These are phyloP conservation scores for Hypena proboscidalis DNA, from an alignment of 2,888 invertebrate genomes.

Conservation along the genomic window DNA sequence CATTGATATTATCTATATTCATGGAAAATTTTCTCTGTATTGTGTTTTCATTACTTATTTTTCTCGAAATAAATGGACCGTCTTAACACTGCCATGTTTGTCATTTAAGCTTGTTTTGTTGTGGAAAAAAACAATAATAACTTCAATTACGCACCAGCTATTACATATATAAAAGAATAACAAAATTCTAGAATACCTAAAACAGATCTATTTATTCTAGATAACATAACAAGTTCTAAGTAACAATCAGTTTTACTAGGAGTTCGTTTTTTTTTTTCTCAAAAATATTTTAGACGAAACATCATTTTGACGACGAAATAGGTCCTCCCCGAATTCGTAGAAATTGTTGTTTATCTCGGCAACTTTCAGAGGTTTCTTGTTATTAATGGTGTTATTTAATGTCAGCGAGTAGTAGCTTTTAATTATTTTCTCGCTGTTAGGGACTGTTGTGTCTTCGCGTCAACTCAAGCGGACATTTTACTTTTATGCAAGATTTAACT, in stretches of 20 bases:
- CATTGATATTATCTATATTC: background rate
- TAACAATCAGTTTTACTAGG: conserved; percentile 19
- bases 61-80: too few relatives aligned
- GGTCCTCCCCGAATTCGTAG: conserved; percentile 58
- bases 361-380: conserved; percentile 71
- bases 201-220: conserved; percentile 3
- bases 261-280: conserved; percentile 23
- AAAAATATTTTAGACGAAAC: conserved; percentile 41
- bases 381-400: conserved; percentile 79
- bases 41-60: background rate
- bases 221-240: conserved; percentile 10
- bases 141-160: too few relatives aligned
- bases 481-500: conserved; percentile 62
- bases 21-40: background rate
- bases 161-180: too few relatives aligned
- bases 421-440: conserved; percentile 72
- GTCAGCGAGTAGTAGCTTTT: conserved; percentile 71
- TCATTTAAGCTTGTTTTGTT: too few relatives aligned
- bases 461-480: conserved; percentile 61
- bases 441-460: conserved; percentile 59
- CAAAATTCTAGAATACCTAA: too few relatives aligned
- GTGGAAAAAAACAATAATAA: too few relatives aligned
- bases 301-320: conserved; percentile 51
- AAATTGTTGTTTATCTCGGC: conserved; percentile 77
- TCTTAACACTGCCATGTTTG: too few relatives aligned